A percentile compares a stretch with the other conserved stretches of the same genome.
Conservation (phyloP, 2,888 invertebrate genomes). For the Eulithis testata region DNA sequence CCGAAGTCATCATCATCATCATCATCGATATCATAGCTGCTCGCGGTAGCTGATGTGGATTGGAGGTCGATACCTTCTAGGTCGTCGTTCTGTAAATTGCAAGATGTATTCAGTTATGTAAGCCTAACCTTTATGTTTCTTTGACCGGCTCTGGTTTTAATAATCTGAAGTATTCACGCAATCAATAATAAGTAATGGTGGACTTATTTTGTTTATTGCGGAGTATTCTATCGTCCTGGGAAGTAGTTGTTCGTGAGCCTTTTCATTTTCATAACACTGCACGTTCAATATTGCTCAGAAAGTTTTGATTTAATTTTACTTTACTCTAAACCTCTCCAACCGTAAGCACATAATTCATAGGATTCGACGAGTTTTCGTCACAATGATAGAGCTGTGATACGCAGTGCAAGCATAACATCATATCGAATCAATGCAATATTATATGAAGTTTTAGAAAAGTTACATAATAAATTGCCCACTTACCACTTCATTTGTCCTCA, state of each 20-base stretch:
- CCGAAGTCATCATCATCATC: constrained; percentile 58
- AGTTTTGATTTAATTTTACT: background rate
- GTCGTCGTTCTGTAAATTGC: constrained; percentile 2
- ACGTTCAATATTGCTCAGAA: background rate
- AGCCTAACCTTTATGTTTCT: too few relatives aligned
- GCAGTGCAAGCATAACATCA: background rate
- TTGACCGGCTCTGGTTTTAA: too few relatives aligned
- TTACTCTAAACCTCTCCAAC: too few relatives aligned
- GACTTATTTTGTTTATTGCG: too few relatives aligned
- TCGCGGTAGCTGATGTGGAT: constrained; percentile 30
- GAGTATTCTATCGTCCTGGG: too few relatives aligned
- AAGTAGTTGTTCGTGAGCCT: too few relatives aligned
- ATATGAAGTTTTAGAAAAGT: too few relatives aligned
- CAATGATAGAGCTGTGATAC: too few relatives aligned
- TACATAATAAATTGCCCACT: constrained; percentile 32
- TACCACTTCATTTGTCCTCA: constrained; percentile 41
- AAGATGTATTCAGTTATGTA: background rate
- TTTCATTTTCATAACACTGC: background rate
- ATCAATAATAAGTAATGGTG: too few relatives aligned
- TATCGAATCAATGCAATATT: background rate
- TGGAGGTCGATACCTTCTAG: constrained; percentile 12
- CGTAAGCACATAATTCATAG: too few relatives aligned
- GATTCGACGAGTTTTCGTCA: too few relatives aligned
- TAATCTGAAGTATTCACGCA: too few relatives aligned
- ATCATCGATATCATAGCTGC: constrained; percentile 48